Evolutionary conservation across 2,888 invertebrate genomes (phyloP).

Genomic region (Girardia tigrina): DNA sequence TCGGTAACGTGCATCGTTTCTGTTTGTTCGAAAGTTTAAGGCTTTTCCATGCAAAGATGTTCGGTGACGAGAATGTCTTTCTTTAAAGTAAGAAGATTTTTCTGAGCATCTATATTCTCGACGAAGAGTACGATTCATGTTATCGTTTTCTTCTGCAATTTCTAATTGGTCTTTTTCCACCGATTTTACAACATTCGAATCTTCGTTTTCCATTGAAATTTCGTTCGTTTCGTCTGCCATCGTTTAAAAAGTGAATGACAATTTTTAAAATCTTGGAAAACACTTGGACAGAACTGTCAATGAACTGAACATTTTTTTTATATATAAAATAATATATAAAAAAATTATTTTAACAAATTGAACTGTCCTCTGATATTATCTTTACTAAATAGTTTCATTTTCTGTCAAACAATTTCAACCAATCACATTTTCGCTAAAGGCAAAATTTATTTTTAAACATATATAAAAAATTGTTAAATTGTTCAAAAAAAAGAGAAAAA

Average conservation of each 20-base stretch:
- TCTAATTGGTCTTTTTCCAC: not conserved
- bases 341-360: slow-evolving; percentile 7
- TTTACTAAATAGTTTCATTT: slow-evolving; percentile 3
- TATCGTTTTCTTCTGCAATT: not conserved
- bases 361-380: not conserved
- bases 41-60: slow-evolving; percentile 82
- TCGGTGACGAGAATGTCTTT: slow-evolving; percentile 51
- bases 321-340: not conserved
- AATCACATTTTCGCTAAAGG: not conserved
- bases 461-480: no score
- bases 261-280: no score
- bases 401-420: not conserved
- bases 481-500: no score
- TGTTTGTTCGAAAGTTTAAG: slow-evolving; percentile 64
- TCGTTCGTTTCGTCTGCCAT: no score
- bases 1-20: slow-evolving; percentile 72
- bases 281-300: not conserved
- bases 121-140: not conserved
- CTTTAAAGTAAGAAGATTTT: slow-evolving; percentile 3
- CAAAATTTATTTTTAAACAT: not conserved
- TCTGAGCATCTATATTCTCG: not conserved
- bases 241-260: no score
- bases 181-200: no score
- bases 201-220: no score
- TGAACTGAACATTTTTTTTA: not conserved